Base-by-base conservation (phyloP, 1,140 invertebrate genomes). In the Brachionus manjavacas region DNA sequence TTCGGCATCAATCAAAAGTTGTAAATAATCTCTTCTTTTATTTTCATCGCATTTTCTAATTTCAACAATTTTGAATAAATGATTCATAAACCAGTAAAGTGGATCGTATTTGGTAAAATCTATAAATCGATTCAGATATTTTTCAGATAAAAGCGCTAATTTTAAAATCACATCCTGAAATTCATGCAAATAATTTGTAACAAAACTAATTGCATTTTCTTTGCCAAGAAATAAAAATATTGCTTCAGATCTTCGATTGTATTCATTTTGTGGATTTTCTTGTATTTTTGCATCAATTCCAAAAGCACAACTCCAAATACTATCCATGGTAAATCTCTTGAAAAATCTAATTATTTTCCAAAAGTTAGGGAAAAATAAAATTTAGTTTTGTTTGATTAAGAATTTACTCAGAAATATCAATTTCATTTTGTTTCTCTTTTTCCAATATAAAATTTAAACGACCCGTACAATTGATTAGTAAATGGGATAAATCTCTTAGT, bases 401-500 rank as follows among this genome's bases (percentile, higher is more conserved):
- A 39, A 7, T 23, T 72, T 86, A 89, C 87, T 87, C 86, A 70
- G 86, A 85, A n/a, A 87, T 85, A 46, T 88, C 86, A 60, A 89
- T 85, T 8, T 87, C 85, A 20, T 85, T 55, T 7, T 85, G 60
- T 3, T 84, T 70, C 31, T 86, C 70, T 1, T 86, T 78, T 43
- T 87, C 86, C 4, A 88, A 81, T 3, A 86, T 85, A 14, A 86
- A 84, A 25, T 88, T 84, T 7, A 89, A 81, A 25, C 85, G 85
- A 74, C 87, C 86, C 28, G 87, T 86, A 76, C 87, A 86, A 28
- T 85, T 85, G 23, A 87, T 87, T 31, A 89, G 86, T 39, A 87
- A 85, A 4, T 87, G 87, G 16, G 85, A 84, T 86, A 88, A 88
- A 87, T 88, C 83, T 87, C 90, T 92, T 84, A 93, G 90, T 88